Evolutionary conservation across 2,113 vertebrate species (phyloP).

Genomic region (Aegotheles bennettii): DNA sequence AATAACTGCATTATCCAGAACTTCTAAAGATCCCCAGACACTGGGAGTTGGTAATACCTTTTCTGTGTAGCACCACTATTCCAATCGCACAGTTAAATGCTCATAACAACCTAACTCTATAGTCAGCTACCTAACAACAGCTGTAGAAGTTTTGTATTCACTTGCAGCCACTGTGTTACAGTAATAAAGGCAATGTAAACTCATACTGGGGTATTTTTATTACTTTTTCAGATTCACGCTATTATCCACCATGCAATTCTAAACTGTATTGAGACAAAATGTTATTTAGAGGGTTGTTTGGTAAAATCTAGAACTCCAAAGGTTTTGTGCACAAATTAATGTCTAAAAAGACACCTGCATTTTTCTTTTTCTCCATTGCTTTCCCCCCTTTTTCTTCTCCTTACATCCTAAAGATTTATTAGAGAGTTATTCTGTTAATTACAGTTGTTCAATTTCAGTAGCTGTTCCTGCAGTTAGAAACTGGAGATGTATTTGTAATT

Average conservation of each 20-base stretch:
- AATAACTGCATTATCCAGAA: neutral
- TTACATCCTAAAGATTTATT: neutral
- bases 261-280: neutral
- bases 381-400: neutral
- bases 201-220: neutral
- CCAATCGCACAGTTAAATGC: neutral
- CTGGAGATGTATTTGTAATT: neutral
- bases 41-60: neutral
- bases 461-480: neutral
- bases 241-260: neutral
- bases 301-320: neutral
- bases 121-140: neutral
- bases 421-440: neutral
- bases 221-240: neutral
- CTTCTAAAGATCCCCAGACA: neutral
- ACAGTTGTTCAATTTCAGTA: neutral
- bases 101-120: neutral
- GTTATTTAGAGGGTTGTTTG: neutral
- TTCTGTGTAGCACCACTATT: neutral
- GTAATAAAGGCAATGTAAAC: neutral
- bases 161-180: neutral
- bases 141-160: neutral
- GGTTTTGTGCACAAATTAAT: neutral
- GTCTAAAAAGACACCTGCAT: neutral
- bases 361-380: neutral